Conservation (phyloP, 2,797 vertebrate genomes). For the Myotis myotis region DNA sequence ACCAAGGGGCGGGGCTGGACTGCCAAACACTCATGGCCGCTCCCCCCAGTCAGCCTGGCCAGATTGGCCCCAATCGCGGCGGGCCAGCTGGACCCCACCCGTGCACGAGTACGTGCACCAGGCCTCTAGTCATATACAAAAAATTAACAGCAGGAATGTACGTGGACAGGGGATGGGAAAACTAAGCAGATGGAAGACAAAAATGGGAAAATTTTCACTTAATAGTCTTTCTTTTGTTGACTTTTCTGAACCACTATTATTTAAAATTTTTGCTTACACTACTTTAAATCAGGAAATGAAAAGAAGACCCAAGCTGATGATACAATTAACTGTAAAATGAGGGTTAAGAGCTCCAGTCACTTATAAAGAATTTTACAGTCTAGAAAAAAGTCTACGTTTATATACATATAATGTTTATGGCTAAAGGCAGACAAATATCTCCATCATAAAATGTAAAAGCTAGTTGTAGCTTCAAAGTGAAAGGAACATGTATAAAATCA, state of each 20-base stretch:
- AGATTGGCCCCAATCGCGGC: no score
- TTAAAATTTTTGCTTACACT: conserved; percentile 1
- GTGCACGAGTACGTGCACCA: no score
- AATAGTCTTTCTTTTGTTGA: neutral
- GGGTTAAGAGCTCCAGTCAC: neutral
- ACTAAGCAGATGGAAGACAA: conserved; percentile 1
- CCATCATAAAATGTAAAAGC: conserved; percentile 7
- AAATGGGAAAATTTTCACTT: neutral
- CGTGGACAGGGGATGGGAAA: neutral
- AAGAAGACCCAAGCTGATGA: neutral
- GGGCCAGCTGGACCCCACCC: no score
- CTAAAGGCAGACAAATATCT: conserved; percentile 13
- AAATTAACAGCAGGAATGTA: neutral
- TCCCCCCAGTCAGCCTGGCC: no score
- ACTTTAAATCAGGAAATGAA: neutral
- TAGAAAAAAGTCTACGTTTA: neutral
- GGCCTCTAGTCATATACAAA: neutral
- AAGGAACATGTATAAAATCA: conserved; percentile 14
- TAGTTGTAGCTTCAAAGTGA: conserved; percentile 9
- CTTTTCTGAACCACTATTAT: conserved; percentile 23
- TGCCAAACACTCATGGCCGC: no score
- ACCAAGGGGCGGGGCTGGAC: no score
- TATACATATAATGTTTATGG: neutral
- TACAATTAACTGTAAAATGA: neutral
- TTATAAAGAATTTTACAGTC: neutral